Evolutionary conservation across 2,113 vertebrate genomes (phyloP), one percentile per base, ranked within the genome.

Genomic region (Gymnobelideus leadbeateri): DNA sequence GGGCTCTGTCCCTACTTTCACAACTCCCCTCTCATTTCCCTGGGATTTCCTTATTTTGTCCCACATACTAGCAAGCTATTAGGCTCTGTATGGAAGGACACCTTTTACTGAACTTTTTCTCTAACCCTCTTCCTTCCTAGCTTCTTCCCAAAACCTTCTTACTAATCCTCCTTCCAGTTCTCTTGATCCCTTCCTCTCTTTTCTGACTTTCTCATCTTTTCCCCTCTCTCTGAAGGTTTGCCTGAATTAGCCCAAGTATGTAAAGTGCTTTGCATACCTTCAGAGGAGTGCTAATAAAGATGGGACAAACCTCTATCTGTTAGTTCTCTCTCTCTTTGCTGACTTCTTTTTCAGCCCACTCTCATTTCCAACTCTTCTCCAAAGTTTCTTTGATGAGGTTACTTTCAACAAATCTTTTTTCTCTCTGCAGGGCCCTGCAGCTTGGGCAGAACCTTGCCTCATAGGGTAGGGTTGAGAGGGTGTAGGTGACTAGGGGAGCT

Each of bases 321-420:
- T 10, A 57, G 55, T n/a, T 77, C 28, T 9, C 37, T 77, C 61
- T 68, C 68, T 84, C 68, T 43, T 43, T 84, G 19, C 68, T 84
- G 68, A 43, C 68, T 84, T 84, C 68, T 84, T 21, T 84, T 21
- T 84, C 68, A 84, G 16, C 68, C 68, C 68, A 84, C 68, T 84
- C 68, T 84, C 68, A 43, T 43, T 84, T n/a, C 16, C 68, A 84
- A 19, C 68, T 84, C n/a, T 84, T 19, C 68, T 43, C 68, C 68
- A 84, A 84, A 84, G 68, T 84, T 84, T 84, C 68, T 84, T 84
- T 84, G n/a, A 84, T 84, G n/a, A 84, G 68, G n/a, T 84, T 84
- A 43, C 68, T 84, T 23, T 84, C n/a, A 84, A 84, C 16, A 84
- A 84, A 43, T 19, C 68, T 84, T 84, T 77, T 77, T 28, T 84